phyloP scores from a whole-genome alignment of 2,113 vertebrate genomes.

The Maccullochella peelii region DNA sequence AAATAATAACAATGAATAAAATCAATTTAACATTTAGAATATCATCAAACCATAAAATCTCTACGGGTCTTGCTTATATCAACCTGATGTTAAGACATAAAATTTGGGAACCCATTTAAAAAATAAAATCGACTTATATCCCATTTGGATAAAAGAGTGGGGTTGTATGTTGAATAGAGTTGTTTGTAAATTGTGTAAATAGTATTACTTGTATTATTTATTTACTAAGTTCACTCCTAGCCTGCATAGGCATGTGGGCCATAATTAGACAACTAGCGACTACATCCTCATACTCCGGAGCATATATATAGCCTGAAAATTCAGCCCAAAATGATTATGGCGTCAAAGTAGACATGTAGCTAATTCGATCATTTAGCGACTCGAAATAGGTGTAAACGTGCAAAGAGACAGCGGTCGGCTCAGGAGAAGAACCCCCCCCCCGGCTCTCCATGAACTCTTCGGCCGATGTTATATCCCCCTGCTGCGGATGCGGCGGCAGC shows the following conservation, averaged over 20 bases:
- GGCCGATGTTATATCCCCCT: constrained; percentile 25
- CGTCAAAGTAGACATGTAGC: neutral
- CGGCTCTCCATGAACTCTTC: constrained; percentile 38
- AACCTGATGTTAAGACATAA: neutral
- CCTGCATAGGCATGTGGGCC: constrained; percentile 33
- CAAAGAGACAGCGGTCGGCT: neutral
- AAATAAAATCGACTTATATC: neutral
- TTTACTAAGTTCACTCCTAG: too few relatives aligned
- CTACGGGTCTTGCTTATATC: neutral
- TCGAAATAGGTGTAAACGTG: neutral
- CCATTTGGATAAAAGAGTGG: too few relatives aligned
- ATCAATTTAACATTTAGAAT: neutral
- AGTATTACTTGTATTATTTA: neutral
- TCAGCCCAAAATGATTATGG: neutral
- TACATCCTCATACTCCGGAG: neutral
- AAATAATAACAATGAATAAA: neutral
- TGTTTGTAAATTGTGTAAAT: neutral
- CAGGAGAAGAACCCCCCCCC: neutral
- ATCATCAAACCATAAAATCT: neutral
- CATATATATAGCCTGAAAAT: neutral
- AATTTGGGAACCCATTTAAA: neutral
- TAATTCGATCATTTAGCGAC: neutral
- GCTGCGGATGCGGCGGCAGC: constrained; percentile 36
- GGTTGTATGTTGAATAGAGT: too few relatives aligned
- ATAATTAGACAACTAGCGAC: neutral